Base-by-base conservation (phyloP, 2,797 vertebrate species). In the Numenius phaeopus region DNA sequence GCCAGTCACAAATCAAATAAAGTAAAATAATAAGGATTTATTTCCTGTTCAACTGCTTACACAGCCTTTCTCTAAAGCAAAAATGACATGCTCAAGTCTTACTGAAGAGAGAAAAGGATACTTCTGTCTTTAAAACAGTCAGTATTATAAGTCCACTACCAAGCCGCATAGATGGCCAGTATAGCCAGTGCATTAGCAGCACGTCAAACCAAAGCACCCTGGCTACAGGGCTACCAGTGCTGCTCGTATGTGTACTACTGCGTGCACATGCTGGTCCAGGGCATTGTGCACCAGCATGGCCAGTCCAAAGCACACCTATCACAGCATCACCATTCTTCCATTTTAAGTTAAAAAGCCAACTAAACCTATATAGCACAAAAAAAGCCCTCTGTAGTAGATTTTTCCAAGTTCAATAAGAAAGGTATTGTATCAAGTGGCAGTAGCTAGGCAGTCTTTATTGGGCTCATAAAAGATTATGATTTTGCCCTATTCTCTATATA, bases 401-500 rank as follows among this genome's bases (percentile, higher is more conserved):
- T 85, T 87, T 73, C n/a, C 20, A 75, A 96, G 76, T 95, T 95
- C 83, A 96, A 54, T 94, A 96, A 93, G 83, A 87, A 91, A 86
- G 87, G 75, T 86, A 95, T 91, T 89, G 84, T 88, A 91, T 93
- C 75, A 94, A 96, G 84, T 52, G 34, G 87, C 70, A 83, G 61
- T 70, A 96, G 87, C 92, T 69, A 95, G 71, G 54, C 72, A 95
- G 83, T 86, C 91, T 96, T 96, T 93, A 97, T 82, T 94, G 65
- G 91, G 65, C 82, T 96, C 93, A 96, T 93, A 96, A 96, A 94
- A 80, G 87, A 96, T 95, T 96, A 96, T 83, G 87, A 96, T 97
- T 96, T 96, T 94, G 79, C 79, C 94, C 73, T 95, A 92, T 94
- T 97, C 84, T 91, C 91, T 92, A 58, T 81, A 95, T 81, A 97